These are phyloP conservation scores for Arctocebus calabarensis DNA, from an alignment of 2,797 vertebrate species.

Conservation along the genomic window DNA sequence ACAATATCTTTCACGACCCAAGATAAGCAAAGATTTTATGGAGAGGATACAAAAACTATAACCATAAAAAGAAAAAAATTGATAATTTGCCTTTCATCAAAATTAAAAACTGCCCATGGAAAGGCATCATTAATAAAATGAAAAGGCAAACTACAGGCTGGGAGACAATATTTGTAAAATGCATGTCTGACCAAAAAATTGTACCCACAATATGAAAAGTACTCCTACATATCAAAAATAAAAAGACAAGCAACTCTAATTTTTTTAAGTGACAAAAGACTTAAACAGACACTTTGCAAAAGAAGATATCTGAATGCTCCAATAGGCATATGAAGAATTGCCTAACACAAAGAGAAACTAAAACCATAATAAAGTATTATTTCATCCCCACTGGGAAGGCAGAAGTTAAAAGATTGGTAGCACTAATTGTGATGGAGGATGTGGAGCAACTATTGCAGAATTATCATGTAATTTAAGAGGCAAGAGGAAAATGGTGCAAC, in stretches of 20 bases:
- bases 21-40: conserved; percentile 8
- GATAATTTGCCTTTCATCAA: conserved; percentile 35
- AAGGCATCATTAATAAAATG: background rate
- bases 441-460: background rate
- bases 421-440: background rate
- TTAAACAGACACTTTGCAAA: background rate
- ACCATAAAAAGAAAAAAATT: background rate
- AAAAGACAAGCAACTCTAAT: background rate
- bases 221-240: background rate
- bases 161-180: background rate
- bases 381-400: background rate
- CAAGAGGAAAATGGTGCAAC: background rate
- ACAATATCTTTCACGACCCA: background rate
- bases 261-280: conserved; percentile 5
- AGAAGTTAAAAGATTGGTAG: background rate
- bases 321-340: background rate
- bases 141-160: conserved; percentile 4
- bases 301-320: background rate
- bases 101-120: conserved; percentile 8
- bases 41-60: conserved; percentile 3
- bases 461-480: background rate
- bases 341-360: background rate
- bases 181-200: background rate
- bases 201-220: background rate
- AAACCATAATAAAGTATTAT: background rate